A percentile compares a stretch with the other conserved stretches of the same genome.
These are phyloP conservation scores for Drosophila baimaii DNA, from an alignment of 1,140 invertebrate genomes.

Conservation along the genomic window DNA sequence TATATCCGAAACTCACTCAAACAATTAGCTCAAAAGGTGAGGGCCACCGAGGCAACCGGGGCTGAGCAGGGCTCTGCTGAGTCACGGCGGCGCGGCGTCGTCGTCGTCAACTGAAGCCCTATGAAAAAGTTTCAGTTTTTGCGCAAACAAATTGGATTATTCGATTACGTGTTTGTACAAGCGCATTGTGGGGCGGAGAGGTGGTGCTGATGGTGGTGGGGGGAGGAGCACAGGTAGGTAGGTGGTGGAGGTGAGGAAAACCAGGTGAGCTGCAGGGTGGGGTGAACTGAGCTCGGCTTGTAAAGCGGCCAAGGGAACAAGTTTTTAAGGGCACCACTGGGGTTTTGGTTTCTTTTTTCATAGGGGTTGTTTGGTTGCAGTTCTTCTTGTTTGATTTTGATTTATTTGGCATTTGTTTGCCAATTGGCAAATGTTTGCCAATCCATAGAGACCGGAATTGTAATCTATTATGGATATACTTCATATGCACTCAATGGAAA, in stretches of 20 bases:
- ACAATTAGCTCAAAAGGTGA: constrained; percentile 62
- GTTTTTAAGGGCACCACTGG: constrained; percentile 60
- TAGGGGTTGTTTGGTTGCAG: constrained; percentile 28
- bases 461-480: constrained; percentile 39
- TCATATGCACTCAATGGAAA: neutral
- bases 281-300: constrained; percentile 43
- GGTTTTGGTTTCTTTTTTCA: constrained; percentile 37
- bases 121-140: constrained; percentile 81
- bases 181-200: constrained; percentile 33
- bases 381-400: constrained; percentile 51
- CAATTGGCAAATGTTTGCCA: constrained; percentile 67
- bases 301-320: constrained; percentile 75
- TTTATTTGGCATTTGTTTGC: constrained; percentile 63
- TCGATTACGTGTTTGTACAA: constrained; percentile 81
- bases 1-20: constrained; percentile 60
- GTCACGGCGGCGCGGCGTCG: constrained; percentile 42
- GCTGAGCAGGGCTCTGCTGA: neutral
- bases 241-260: constrained; percentile 2
- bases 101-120: constrained; percentile 72
- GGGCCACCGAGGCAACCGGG: constrained; percentile 5
- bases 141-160: constrained; percentile 82
- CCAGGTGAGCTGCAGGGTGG: constrained; percentile 18
- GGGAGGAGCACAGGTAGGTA: constrained; percentile 5
- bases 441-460: constrained; percentile 35
- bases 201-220: too few relatives aligned